phyloP scores from a whole-genome alignment of 2,797 vertebrate genomes.

The Sebastes nivosus region DNA sequence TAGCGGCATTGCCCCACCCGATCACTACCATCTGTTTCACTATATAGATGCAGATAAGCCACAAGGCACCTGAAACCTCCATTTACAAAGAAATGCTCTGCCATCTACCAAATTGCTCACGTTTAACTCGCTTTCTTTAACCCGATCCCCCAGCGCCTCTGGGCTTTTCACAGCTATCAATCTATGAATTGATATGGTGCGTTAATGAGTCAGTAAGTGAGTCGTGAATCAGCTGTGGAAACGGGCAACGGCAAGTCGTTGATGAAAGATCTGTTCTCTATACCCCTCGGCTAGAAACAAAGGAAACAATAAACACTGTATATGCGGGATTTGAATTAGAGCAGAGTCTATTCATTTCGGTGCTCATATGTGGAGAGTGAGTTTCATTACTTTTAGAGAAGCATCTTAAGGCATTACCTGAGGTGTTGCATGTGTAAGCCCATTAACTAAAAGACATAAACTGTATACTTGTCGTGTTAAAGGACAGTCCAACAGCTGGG shows the following conservation, averaged over 20 bases:
- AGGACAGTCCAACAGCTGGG: neutral
- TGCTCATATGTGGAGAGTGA: neutral
- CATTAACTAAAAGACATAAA: neutral
- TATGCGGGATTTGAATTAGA: neutral
- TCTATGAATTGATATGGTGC: conserved; percentile 57
- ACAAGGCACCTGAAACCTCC: conserved; percentile 17
- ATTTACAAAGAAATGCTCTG: conserved; percentile 29
- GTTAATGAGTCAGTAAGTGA: conserved; percentile 73
- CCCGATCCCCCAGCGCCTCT: conserved; percentile 28
- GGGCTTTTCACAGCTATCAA: conserved; percentile 47
- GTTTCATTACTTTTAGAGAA: neutral
- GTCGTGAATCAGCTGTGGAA: conserved; percentile 62
- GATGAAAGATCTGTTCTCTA: conserved; percentile 41
- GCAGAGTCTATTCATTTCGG: neutral
- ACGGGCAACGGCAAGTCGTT: conserved; percentile 33
- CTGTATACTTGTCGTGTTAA: neutral
- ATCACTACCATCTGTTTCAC: conserved; percentile 22
- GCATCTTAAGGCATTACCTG: neutral
- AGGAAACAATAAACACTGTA: conserved; percentile 10
- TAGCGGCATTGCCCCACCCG: neutral
- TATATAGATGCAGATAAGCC: conserved; percentile 11
- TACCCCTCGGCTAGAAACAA: conserved; percentile 3
- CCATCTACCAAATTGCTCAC: conserved; percentile 32
- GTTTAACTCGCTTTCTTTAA: conserved; percentile 41
- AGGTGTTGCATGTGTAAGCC: neutral